Conservation (phyloP, 1,140 invertebrate genomes). For the Pantala flavescens region DNA sequence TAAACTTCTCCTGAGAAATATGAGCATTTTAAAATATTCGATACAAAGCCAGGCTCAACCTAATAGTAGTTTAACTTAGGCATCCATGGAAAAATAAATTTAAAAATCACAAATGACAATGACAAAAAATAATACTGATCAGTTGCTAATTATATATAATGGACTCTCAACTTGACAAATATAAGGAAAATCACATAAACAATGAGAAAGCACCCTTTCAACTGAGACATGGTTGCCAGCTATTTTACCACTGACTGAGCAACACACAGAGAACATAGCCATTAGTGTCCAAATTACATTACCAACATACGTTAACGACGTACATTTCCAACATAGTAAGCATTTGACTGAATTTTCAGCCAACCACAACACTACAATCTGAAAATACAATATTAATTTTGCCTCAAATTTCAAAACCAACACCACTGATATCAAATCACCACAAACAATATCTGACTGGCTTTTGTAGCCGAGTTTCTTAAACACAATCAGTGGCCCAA, state of each 20-base stretch:
- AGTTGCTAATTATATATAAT: not conserved
- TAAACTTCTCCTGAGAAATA: not conserved
- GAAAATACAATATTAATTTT: not conserved
- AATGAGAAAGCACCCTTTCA: not conserved
- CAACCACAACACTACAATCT: not conserved
- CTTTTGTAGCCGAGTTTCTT: not conserved
- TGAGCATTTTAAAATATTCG: not conserved
- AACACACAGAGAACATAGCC: not conserved
- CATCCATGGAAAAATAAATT: not conserved
- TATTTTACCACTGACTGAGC: not conserved
- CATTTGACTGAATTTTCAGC: not conserved
- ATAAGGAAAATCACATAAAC: not conserved
- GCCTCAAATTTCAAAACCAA: not conserved
- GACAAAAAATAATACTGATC: slow-evolving; percentile 2
- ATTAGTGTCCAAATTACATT: slow-evolving; percentile 8
- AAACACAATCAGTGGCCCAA: not conserved
- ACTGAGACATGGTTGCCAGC: not conserved
- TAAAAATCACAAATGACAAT: not conserved
- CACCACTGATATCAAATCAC: slow-evolving; percentile 5
- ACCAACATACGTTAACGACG: not conserved
- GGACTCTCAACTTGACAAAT: not conserved
- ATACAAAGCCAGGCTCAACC: not conserved
- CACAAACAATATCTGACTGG: not conserved
- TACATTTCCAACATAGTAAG: not conserved
- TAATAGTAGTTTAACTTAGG: not conserved